Base-by-base conservation (phyloP, 2,113 vertebrate species). In the Mormyrus iriodes region DNA sequence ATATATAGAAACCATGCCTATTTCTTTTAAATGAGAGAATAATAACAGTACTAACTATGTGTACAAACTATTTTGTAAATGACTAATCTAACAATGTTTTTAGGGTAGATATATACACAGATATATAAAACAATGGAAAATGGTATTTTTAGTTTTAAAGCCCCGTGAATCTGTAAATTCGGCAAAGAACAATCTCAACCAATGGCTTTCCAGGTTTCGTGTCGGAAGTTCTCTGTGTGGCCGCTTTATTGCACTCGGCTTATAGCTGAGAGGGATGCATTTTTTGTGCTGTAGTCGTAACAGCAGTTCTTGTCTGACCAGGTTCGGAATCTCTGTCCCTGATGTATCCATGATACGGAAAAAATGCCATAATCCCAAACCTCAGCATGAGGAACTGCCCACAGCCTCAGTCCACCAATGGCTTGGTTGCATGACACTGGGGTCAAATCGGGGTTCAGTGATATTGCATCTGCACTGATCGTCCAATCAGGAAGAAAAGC, bases 401-500 rank as follows among this genome's bases (percentile, higher is more conserved):
- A 58, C 39, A 61, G 53, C 76, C 10, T 12, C 24, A 35, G 35
- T 58, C 88, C 39, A 31, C 88, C 79, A 44, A 31, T 84, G 69
- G 39, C 35, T 15, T 44, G 61, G 13, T 48, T 51, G 12, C 19
- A 35, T 27, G 27, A 51, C 24, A 39, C 24, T 7, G 27, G 88
- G 48, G 88, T 55, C 39, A 35, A 3, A 55, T 73, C 15, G 8
- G 61, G 31, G 15, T 58, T 95, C 90, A 96, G 82, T 92, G 73
- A 84, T 84, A 93, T 69, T 93, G 92, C 44, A 90, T 90, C 90
- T 97, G 95, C 93, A 98, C 94, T 46, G 96, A 93, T 89, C 96
- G 95, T 0, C 98, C 98, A 24, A 99, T 95, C 65, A 98, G 92
- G 9, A 99, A 93, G 90, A 99, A 99, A 2, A 99, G 96, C 89